phyloP scores from a whole-genome alignment of 2,888 invertebrate genomes.

The Orchesella flavescens region DNA sequence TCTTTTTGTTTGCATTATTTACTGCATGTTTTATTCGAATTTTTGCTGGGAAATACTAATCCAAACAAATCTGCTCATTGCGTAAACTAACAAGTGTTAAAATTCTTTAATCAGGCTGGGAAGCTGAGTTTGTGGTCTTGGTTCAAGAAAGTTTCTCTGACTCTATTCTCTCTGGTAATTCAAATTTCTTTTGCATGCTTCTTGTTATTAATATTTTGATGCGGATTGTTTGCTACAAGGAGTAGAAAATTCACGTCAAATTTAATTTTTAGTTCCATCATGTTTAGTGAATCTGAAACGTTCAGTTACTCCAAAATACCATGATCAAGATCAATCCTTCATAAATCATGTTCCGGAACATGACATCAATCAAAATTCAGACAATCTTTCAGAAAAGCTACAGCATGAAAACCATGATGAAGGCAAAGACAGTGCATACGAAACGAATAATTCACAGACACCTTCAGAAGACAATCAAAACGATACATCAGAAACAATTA shows the following conservation, averaged over 20 bases:
- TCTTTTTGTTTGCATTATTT: no score
- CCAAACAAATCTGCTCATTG: no score
- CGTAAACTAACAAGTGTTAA: neutral
- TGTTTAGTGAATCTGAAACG: neutral
- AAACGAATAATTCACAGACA: no score
- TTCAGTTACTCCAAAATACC: neutral
- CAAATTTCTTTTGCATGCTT: neutral
- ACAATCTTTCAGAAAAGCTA: conserved; percentile 2
- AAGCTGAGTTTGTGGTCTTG: conserved; percentile 47
- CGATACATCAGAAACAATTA: conserved; percentile 6
- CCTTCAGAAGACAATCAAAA: conserved; percentile 8
- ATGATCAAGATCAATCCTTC: neutral
- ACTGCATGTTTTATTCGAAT: no score
- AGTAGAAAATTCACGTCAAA: no score
- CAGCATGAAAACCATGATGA: neutral
- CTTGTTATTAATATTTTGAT: neutral
- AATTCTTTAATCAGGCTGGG: conserved; percentile 51
- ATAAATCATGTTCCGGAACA: neutral
- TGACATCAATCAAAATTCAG: conserved; percentile 54
- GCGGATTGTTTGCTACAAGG: neutral
- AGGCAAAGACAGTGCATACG: no score
- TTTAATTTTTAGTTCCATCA: conserved; percentile 8
- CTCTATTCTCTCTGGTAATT: conserved; percentile 57
- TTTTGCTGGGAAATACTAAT: no score
- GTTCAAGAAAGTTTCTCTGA: conserved; percentile 44